Conservation (phyloP, 2,113 vertebrate genomes). For the Seriola aureovittata region DNA sequence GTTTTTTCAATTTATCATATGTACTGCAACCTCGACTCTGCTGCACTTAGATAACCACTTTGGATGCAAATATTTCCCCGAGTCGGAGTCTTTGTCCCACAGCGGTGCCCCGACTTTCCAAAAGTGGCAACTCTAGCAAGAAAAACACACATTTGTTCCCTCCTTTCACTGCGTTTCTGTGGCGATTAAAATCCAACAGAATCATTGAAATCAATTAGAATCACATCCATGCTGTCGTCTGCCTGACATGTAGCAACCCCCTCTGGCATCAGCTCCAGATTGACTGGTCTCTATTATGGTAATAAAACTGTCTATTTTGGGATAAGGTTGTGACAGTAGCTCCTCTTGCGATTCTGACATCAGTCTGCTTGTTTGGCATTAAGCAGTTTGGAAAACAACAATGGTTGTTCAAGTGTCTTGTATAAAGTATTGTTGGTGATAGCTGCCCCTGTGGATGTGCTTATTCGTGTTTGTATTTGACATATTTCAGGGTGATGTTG, state of each 20-base stretch:
- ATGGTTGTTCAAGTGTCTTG: slow-evolving; percentile 18
- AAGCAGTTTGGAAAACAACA: slow-evolving; percentile 51
- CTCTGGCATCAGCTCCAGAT: slow-evolving; percentile 56
- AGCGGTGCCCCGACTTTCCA: slow-evolving; percentile 38
- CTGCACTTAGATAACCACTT: slow-evolving; percentile 38
- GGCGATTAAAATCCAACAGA: slow-evolving; percentile 75
- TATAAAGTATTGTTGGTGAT: slow-evolving; percentile 19
- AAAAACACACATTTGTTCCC: slow-evolving; percentile 41
- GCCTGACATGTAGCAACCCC: slow-evolving; percentile 59
- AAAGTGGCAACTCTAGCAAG: slow-evolving; percentile 50
- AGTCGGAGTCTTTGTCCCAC: slow-evolving; percentile 39
- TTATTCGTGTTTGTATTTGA: slow-evolving; percentile 40
- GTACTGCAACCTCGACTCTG: slow-evolving; percentile 25
- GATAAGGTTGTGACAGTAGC: slow-evolving; percentile 67
- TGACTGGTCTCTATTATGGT: slow-evolving; percentile 73
- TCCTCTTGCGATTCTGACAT: slow-evolving; percentile 25
- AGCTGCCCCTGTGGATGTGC: slow-evolving; percentile 21
- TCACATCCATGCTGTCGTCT: slow-evolving; percentile 74
- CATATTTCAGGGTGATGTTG: slow-evolving; percentile 11
- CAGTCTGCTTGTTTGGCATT: slow-evolving; percentile 47
- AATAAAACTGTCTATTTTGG: slow-evolving; percentile 78
- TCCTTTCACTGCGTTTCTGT: slow-evolving; percentile 50
- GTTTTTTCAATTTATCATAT: slow-evolving; percentile 32
- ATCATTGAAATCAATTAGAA: slow-evolving; percentile 85
- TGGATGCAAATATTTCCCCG: slow-evolving; percentile 44